Conservation (phyloP, 2,113 vertebrate species). For the Baryphthengus martii region DNA sequence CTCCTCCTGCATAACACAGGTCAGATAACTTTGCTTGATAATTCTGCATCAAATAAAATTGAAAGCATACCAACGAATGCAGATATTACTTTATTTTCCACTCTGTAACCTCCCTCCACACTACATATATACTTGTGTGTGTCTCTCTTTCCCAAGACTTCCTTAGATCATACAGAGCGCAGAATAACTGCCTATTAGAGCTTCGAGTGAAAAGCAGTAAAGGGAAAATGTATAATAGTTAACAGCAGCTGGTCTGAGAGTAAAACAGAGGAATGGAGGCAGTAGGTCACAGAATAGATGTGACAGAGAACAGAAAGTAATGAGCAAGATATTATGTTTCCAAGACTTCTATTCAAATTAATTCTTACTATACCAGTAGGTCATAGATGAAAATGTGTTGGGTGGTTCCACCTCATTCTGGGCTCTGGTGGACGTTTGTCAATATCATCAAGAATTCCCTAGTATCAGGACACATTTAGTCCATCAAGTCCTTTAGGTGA, state of each 20-base stretch:
- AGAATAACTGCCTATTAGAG: conserved; percentile 56
- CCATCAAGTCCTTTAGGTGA: neutral
- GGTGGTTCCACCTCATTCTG: neutral
- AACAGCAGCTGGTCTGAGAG: conserved; percentile 32
- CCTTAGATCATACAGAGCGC: neutral
- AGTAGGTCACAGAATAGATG: conserved; percentile 61
- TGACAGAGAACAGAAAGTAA: conserved; percentile 58
- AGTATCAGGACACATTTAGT: neutral
- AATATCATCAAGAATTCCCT: neutral
- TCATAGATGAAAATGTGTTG: conserved; percentile 15
- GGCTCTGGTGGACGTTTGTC: neutral
- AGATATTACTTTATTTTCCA: conserved; percentile 1
- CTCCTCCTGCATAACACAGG: neutral
- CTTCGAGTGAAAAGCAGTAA: neutral
- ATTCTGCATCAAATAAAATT: conserved; percentile 21
- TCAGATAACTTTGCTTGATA: conserved; percentile 40
- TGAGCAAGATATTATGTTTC: conserved; percentile 40
- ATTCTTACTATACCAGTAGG: neutral
- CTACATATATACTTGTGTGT: rapidly evolving
- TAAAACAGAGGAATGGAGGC: conserved; percentile 62
- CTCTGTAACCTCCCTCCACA: neutral
- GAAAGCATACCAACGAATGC: neutral
- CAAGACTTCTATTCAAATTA: conserved; percentile 62
- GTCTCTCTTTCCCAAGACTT: neutral
- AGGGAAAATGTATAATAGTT: conserved; percentile 56